These are phyloP conservation scores for Xerus inauris DNA, from an alignment of 2,113 vertebrate species.

Conservation along the genomic window DNA sequence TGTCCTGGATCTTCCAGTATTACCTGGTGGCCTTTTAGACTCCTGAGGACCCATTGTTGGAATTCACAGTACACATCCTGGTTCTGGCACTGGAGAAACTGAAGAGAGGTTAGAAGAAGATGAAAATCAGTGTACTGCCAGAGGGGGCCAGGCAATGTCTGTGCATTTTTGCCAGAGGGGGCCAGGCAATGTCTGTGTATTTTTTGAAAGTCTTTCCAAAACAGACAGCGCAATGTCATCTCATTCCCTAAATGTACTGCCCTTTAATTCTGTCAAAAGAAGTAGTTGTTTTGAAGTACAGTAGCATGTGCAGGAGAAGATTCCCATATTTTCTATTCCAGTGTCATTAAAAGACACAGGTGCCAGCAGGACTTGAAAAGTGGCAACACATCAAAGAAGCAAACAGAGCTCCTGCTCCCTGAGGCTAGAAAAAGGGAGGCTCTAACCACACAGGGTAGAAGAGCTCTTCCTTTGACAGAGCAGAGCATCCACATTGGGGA, in stretches of 20 bases:
- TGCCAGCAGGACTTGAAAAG: neutral
- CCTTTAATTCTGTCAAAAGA: neutral
- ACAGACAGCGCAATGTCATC: neutral
- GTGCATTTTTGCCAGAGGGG: neutral
- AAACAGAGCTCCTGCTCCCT: neutral
- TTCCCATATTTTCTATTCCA: neutral
- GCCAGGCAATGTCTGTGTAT: neutral
- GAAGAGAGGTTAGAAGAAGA: too few species aligned
- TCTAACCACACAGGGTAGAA: neutral
- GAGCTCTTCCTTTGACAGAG: neutral
- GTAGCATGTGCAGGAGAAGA: neutral
- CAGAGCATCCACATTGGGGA: accelerated
- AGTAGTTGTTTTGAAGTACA: neutral
- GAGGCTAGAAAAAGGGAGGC: neutral
- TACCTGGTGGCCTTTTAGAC: neutral
- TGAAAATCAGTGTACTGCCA: accelerated
- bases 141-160: neutral
- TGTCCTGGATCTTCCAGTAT: neutral
- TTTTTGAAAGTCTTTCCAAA: neutral
- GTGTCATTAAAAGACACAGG: neutral
- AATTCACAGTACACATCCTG: neutral
- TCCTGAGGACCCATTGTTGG: neutral
- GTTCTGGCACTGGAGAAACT: neutral
- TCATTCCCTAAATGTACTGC: neutral
- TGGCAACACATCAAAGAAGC: neutral